A percentile compares a stretch with the other conserved stretches of the same genome.
Evolutionary conservation across 2,797 vertebrate species (phyloP).

Genomic region (Caiman crocodilus): DNA sequence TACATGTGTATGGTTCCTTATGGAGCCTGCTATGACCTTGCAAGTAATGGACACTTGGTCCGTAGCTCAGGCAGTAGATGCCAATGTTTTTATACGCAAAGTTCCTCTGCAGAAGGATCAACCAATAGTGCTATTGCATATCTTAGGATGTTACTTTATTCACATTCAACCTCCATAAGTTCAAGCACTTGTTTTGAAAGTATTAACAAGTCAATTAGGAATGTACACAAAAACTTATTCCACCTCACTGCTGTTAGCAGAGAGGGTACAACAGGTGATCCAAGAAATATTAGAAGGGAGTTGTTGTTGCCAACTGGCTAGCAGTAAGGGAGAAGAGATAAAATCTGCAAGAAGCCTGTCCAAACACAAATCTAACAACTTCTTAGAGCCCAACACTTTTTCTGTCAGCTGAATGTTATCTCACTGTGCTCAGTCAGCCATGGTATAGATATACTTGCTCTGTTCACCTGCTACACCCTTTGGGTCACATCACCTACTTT

Average conservation of each 20-base stretch:
- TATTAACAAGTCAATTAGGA: background rate
- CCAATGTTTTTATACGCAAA: background rate
- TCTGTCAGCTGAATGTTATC: background rate
- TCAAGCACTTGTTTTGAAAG: background rate
- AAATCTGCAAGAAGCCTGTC: background rate
- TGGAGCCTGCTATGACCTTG: background rate
- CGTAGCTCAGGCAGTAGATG: background rate
- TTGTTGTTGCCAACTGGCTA: background rate
- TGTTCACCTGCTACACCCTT: background rate
- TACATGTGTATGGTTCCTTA: background rate
- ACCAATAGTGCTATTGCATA: background rate
- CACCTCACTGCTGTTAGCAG: background rate
- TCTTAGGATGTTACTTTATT: background rate
- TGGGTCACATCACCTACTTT: background rate
- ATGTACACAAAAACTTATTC: background rate
- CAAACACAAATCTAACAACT: background rate
- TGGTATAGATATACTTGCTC: background rate
- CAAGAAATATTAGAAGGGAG: background rate
- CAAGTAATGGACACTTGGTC: background rate
- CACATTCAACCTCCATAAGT: background rate
- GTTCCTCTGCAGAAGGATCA: background rate
- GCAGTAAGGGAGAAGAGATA: background rate
- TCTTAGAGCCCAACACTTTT: background rate
- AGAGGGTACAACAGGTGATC: background rate
- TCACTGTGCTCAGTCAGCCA: background rate